Conservation (phyloP, 37 sponge, comb jelly and placozoan genomes). For the Hexactinellida sp. region DNA sequence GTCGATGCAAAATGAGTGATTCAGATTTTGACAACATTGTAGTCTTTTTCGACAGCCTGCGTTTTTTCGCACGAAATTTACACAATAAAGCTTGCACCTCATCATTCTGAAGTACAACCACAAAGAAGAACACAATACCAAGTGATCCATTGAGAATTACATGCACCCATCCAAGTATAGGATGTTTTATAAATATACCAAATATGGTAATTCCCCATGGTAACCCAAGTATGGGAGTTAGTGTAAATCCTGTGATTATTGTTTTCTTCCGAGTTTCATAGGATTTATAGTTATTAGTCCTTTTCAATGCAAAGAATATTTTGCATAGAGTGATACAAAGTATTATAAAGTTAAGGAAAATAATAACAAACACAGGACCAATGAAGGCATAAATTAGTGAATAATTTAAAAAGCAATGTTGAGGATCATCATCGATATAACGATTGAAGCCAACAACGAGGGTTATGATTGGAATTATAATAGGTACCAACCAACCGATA, state of each 20-base stretch:
- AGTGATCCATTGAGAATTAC: neutral
- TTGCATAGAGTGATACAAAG: neutral
- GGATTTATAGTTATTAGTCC: neutral
- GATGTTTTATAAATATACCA: neutral
- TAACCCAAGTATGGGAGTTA: neutral
- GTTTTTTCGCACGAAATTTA: neutral
- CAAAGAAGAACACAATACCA: neutral
- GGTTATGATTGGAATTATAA: neutral
- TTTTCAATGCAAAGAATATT: constrained; percentile 6
- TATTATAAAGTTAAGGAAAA: neutral
- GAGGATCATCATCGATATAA: neutral
- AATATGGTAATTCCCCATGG: neutral
- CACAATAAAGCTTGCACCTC: neutral
- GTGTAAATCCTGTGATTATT: neutral
- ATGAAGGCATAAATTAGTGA: neutral
- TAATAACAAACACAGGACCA: neutral
- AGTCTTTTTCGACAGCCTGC: neutral
- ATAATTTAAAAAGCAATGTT: neutral
- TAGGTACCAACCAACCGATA: neutral
- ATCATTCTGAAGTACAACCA: neutral
- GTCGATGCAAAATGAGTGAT: neutral
- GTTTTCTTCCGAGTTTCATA: neutral
- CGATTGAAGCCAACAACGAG: neutral
- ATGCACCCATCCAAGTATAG: neutral
- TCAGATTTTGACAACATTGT: neutral